These are phyloP conservation scores for Tetragonula carbonaria DNA, from an alignment of 2,888 invertebrate species.

Conservation along the genomic window DNA sequence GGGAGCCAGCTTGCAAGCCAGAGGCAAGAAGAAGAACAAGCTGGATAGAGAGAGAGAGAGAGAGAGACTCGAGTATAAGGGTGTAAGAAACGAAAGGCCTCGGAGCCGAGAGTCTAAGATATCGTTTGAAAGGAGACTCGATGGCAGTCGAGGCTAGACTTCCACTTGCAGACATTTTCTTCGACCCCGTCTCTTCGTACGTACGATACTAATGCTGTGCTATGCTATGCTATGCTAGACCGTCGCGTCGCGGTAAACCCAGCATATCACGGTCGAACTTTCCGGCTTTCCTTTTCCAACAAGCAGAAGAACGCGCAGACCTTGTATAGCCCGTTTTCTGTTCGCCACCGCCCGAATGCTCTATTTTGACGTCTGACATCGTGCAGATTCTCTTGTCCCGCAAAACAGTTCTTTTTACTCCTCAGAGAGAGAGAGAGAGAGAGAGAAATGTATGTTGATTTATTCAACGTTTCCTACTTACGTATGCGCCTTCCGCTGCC, in stretches of 20 bases:
- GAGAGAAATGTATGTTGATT: background rate
- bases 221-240: too few relatives aligned
- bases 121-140: slow-evolving; percentile 63
- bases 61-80: slow-evolving; percentile 53
- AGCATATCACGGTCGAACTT: slow-evolving; percentile 18
- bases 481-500: background rate
- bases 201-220: too few relatives aligned
- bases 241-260: slow-evolving; percentile 1
- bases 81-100: slow-evolving; percentile 52
- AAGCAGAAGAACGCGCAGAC: slow-evolving; percentile 14
- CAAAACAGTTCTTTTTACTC: too few relatives aligned
- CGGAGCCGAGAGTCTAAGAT: slow-evolving; percentile 45
- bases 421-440: too few relatives aligned
- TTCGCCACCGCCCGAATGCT: slow-evolving; percentile 6
- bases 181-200: slow-evolving; percentile 44
- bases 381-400: background rate
- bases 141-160: slow-evolving; percentile 55
- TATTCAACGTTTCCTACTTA: background rate
- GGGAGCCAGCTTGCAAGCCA: slow-evolving; percentile 33
- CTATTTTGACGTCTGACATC: slow-evolving; percentile 13
- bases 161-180: slow-evolving; percentile 54
- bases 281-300: slow-evolving; percentile 38
- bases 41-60: slow-evolving; percentile 41
- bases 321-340: background rate
- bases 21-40: slow-evolving; percentile 21